Base-by-base conservation (phyloP, 2,113 vertebrate genomes). In the Phoenicopterus ruber region DNA sequence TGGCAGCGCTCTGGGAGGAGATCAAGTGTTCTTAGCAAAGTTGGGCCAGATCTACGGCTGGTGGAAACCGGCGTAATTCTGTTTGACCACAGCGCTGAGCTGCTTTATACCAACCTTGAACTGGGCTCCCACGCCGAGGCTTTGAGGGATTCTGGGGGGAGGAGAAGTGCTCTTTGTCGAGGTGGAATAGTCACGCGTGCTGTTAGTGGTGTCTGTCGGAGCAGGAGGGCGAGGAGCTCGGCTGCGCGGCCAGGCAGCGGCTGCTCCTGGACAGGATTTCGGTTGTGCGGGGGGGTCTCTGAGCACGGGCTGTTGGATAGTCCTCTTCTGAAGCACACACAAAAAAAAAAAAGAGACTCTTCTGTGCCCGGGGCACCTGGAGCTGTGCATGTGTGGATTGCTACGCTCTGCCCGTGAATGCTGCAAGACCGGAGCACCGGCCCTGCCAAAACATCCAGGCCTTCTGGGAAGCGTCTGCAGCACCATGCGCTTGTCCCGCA, bases 401-500 rank as follows among this genome's bases (percentile, higher is more conserved):
- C 72, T 61, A 36, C 6, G 3, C 31, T 21, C 49, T 65, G 81
- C 61, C 52, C 5, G 22, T 21, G 17, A 25, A 4, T n/a, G 71
- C 71, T 29, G 67, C 62, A 47, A 66, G 38, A 42, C 22, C 50
- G 38, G 32, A 72, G 59, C 49, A 44, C 36, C 61, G 55, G 36
- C 47, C 25, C 50, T 92, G 86, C 67, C 93, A 84, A 49, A 66
- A 73, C 55, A 42, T 11, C 46, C 83, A 12, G 10, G 2, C 3
- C 10, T 94, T 91, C 88, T 88, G 80, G 86, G 93, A 83, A 94
- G 62, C 0, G 2, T 46, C 50, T 5, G 6, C 6, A 31, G 54
- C 72, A 32, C 55, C 0, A 0, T 15, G 59, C 31, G 38, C 83
- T 49, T 34, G 6, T 88, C 63, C 67, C 0, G 0, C 4, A 7